phyloP scores from a whole-genome alignment of 2,113 vertebrate species.

The Sprattus sprattus region DNA sequence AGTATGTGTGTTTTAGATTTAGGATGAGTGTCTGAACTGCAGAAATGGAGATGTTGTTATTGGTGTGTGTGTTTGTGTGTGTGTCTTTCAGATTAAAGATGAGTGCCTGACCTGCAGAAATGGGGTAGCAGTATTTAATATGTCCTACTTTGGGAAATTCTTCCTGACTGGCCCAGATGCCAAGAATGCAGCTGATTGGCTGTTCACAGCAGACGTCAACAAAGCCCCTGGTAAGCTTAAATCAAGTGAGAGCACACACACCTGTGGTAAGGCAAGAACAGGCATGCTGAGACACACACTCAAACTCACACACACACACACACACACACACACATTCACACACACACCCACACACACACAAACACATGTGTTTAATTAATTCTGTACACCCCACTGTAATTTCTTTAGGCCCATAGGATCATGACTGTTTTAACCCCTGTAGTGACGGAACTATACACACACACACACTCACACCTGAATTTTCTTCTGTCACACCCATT shows the following conservation, averaged over 20 bases:
- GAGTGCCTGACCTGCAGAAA: background rate
- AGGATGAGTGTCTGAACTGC: background rate
- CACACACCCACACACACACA: conserved; percentile 26
- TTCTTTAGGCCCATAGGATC: no score
- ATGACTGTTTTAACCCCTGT: no score
- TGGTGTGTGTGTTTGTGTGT: background rate
- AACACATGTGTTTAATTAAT: background rate
- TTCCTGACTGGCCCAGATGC: conserved; percentile 90
- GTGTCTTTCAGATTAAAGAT: background rate
- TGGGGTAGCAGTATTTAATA: background rate
- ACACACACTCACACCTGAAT: background rate
- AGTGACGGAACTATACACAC: background rate
- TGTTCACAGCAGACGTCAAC: conserved; percentile 88
- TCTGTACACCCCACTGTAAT: no score
- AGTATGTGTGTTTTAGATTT: background rate
- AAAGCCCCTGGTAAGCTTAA: conserved; percentile 40
- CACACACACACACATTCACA: conserved; percentile 7
- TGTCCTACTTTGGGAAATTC: conserved; percentile 97
- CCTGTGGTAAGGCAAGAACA: background rate
- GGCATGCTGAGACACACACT: background rate
- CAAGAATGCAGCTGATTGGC: conserved; percentile 86
- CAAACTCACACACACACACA: background rate
- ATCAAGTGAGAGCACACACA: background rate
- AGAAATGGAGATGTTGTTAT: background rate
- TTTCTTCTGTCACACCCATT: background rate